phyloP scores from a whole-genome alignment of 2,888 invertebrate species.

The Cosmia pyralina region DNA sequence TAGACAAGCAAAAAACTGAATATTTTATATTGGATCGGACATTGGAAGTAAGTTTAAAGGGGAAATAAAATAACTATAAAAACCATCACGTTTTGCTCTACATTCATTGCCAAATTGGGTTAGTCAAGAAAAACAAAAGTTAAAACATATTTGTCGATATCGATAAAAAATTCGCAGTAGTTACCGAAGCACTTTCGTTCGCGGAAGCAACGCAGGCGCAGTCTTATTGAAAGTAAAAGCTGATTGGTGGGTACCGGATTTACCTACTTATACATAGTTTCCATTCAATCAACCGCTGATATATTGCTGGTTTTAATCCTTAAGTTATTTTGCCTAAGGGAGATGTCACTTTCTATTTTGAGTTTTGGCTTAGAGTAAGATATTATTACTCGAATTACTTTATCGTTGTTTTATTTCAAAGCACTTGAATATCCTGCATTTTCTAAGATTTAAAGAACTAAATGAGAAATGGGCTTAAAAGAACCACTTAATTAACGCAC shows the following conservation, averaged over 20 bases:
- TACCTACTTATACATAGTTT: conserved; percentile 70
- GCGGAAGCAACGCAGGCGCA: conserved; percentile 81
- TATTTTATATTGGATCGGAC: neutral
- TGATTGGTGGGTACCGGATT: conserved; percentile 80
- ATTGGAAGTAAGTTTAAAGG: conserved; percentile 11
- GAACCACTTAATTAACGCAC: no score
- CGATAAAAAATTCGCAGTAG: conserved; percentile 56
- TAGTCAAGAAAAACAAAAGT: conserved; percentile 14
- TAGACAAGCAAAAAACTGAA: conserved; percentile 37
- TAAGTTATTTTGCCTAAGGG: conserved; percentile 19
- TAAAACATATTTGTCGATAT: conserved; percentile 49
- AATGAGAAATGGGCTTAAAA: no score
- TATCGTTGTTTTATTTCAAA: neutral
- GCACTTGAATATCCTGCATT: neutral
- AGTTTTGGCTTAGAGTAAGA: neutral
- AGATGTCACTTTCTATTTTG: conserved; percentile 32
- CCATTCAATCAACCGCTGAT: conserved; percentile 54
- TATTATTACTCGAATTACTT: neutral
- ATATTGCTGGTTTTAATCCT: conserved; percentile 40
- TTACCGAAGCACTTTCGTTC: conserved; percentile 82
- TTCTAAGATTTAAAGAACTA: neutral
- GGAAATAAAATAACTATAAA: conserved; percentile 11
- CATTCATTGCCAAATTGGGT: conserved; percentile 19
- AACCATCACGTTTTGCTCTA: conserved; percentile 33
- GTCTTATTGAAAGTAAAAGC: conserved; percentile 86